Evolutionary conservation across 2,888 invertebrate genomes (phyloP).

Genomic region (Pseudeuparius sepicola): DNA sequence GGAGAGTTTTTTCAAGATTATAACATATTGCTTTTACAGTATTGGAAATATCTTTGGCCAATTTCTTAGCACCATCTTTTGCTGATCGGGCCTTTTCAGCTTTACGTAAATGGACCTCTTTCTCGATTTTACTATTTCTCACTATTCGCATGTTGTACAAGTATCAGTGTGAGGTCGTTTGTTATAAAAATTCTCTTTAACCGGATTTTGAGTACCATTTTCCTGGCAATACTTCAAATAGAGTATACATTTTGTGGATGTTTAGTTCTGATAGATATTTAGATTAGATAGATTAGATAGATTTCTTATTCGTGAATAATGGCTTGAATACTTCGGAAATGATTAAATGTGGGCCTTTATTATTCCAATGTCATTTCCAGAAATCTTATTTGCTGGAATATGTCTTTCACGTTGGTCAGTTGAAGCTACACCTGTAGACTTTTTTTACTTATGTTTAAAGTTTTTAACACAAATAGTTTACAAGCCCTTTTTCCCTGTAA

Average conservation of each 20-base stretch:
- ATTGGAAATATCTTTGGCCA: not conserved
- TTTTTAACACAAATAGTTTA: slow-evolving; percentile 5
- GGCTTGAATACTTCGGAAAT: slow-evolving; percentile 4
- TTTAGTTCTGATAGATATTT: slow-evolving; percentile 9
- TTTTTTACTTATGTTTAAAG: not conserved
- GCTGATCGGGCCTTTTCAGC: not conserved
- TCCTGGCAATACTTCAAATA: slow-evolving; percentile 3
- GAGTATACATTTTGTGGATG: slow-evolving; percentile 8
- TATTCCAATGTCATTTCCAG: too few species aligned
- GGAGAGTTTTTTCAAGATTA: slow-evolving; percentile 2
- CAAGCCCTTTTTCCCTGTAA: slow-evolving; percentile 2
- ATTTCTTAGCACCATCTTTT: not conserved
- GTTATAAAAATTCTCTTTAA: slow-evolving; percentile 1
- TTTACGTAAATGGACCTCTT: slow-evolving; percentile 1
- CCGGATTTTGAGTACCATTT: not conserved
- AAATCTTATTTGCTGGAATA: slow-evolving; percentile 6
- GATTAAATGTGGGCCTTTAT: slow-evolving; percentile 7
- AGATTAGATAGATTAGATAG: too few species aligned
- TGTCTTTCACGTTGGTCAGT: slow-evolving; percentile 6
- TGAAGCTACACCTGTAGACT: not conserved
- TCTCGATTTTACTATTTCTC: not conserved
- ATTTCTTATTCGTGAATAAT: slow-evolving; percentile 6
- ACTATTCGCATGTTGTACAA: slow-evolving; percentile 1
- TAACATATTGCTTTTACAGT: not conserved
- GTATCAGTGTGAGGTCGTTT: slow-evolving; percentile 2